A percentile compares a stretch with the other conserved stretches of the same genome.
These are phyloP conservation scores for Gonatopus flavifemur DNA, from an alignment of 1,140 invertebrate genomes.

Conservation along the genomic window DNA sequence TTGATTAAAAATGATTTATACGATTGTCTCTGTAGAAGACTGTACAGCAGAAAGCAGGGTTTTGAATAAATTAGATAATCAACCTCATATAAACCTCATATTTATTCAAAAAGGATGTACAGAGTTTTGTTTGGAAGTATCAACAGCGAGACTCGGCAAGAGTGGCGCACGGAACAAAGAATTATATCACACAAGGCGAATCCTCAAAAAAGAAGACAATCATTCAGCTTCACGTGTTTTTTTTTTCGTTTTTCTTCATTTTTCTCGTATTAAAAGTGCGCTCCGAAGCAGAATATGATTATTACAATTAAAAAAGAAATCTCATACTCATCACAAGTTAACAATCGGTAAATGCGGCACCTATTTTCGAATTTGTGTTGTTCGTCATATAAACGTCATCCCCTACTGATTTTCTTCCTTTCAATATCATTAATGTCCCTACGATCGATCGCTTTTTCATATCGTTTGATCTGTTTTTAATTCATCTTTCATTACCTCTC, in stretches of 20 bases:
- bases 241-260: too few species aligned
- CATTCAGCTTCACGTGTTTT: constrained; percentile 19
- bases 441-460: too few species aligned
- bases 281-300: constrained; percentile 16
- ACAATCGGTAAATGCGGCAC: constrained; percentile 6
- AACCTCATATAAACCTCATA: constrained; percentile 57
- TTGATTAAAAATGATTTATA: too few species aligned
- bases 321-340: constrained; percentile 20
- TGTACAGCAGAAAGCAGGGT: too few species aligned
- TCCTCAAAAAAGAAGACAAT: constrained; percentile 22
- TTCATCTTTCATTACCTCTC: constrained; percentile 1
- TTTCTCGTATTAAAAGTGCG: constrained; percentile 21
- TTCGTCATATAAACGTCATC: too few species aligned
- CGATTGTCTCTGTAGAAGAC: too few species aligned
- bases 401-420: constrained; percentile 7
- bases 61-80: too few species aligned
- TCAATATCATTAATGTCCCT: constrained; percentile 15
- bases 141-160: constrained; percentile 58
- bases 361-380: constrained; percentile 20
- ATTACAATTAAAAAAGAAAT: too few species aligned
- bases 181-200: constrained; percentile 55
- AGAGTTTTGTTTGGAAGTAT: constrained; percentile 57
- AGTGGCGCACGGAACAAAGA: constrained; percentile 53
- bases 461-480: neutral
- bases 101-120: constrained; percentile 61